Base-by-base conservation (phyloP, 2,888 invertebrate genomes). In the Dasypogon diadema region DNA sequence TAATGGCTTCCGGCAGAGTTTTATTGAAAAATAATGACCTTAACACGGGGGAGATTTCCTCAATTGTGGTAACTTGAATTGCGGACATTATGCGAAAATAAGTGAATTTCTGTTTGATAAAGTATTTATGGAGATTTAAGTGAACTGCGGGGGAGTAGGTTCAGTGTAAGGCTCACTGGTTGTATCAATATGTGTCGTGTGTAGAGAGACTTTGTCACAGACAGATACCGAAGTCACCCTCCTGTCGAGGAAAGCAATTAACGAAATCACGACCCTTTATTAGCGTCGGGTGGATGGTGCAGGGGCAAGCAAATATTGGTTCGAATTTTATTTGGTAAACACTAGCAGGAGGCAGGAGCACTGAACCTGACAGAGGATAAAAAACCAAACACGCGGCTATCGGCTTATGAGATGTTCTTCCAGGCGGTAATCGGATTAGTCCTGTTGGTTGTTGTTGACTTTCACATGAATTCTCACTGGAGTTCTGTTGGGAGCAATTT, bases 1-100 rank as follows among this genome's bases (percentile, higher is more conserved):
- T 80, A 81, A 81, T 80, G 81, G 80, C 79, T 81, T 81, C 80
- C 81, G 81, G 80, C 78, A 80, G 79, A 80, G 78, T 81, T 81
- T 81, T 81, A 81, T 81, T 81, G 80, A 81, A 80, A 80, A 80
- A 81, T 80, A 81, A 79, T 79, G 79, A 77, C 77, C 73, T 76
- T 76, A 75, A 75, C 51, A 73, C 76, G 68, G 55, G 55, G 68
- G 75, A 55, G 75, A 73, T 75, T 76, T 78, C 76, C 75, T 75
- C 76, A 78, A 78, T 78, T 76, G 75, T 76, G 74, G 76, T 58
- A 21, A 24, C 26, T 10, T 14, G 54, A 70, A 70, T 70, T 70
- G 51, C 70, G 70, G 70, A 70, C 54, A 54, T 54, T 70, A 54
- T 14, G 16, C 70, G 30, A 70, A 14, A 70, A 70, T 70, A 70